Base-by-base conservation (phyloP, 2,113 vertebrate species). In the Rattus rattus region DNA sequence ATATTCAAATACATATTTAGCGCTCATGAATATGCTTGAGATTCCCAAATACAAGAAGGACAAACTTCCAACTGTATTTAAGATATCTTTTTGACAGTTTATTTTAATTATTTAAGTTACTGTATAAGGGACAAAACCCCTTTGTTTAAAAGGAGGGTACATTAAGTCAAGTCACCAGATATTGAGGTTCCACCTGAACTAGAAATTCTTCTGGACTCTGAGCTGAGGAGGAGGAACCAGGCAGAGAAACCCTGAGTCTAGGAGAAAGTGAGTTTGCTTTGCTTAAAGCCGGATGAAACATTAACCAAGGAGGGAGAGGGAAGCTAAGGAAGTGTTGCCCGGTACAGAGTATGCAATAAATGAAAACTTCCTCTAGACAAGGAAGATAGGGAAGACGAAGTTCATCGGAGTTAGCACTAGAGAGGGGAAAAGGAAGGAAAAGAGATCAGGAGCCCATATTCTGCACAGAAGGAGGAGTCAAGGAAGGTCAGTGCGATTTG, bases 61-160 rank as follows among this genome's bases (percentile, higher is more conserved):
- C 33, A 81, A n/a, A 83, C 47, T 76, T 81, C 63, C n/a, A 94
- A 81, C 63, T 77, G 52, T 47, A 92, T 79, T 97, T 43, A 93
- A 67, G 28, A 79, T 56, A 91, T 24, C 30, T 80, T 83, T 81
- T 69, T 81, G 52, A 13, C 56, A 97, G 13, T 17, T 70, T 33
- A 49, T 84, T 72, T 36, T 22, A 43, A 67, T 84, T 80, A 56
- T 39, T 95, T 65, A 22, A 54, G 84, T 83, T 70, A 80, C 17
- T 79, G 17, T 16, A 63, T 52, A 95, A 70, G 43, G 47, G 67
- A 72, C 33, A 28, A 87, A n/a, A 87, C 52, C 43, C 43, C 93
- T 84, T 76, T n/a, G 79, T 43, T 91, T 52, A 69, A 85, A 85
- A 69, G 13, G 61, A 90, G 81, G 81, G n/a, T 81, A 77, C 39